Base-by-base conservation (phyloP, 2,797 vertebrate species). In the Alectoris magna region DNA sequence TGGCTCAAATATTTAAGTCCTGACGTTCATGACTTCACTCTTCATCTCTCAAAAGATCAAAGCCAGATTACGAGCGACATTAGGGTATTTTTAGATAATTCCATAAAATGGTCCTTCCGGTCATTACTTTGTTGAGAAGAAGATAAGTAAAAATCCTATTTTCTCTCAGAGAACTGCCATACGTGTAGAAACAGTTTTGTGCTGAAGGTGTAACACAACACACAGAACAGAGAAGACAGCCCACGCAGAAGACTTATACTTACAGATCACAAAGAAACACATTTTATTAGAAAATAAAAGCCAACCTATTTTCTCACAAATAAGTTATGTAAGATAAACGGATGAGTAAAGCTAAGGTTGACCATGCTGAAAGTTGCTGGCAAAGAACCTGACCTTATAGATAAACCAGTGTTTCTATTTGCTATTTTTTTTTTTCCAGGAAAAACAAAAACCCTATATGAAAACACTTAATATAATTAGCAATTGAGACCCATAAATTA, bases 331-430 rank as follows among this genome's bases (percentile, higher is more conserved):
- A 80, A 55, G 9, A 31, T 7, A 73, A 56, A 44, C 19, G 0
- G 0, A 36, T 39, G 3, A 14, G 27, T 23, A 22, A 58, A 55
- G 1, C 34, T 23, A 36, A 0, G 43, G 6, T 69, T 73, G 26
- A 19, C 6, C 7, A 60, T 60, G 4, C 13, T 62, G 48, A 66
- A 72, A 24, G 3, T 9, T 83, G 8, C 23, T 66, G 26, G 19
- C 9, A 48, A 76, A 80, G 7, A 79, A 29, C 4, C 4, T 1
- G 1, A 82, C 7, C 26, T 85, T 85, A 18, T 3, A 58, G 24
- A 34, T 41, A 87, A 84, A 44, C 2, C 10, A 4, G 2, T 3
- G 2, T 29, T 70, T 12, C 24, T 18, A 0, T 38, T 74, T 36
- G 49, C 34, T 26, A 58, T 23, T 23, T n/a, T 83, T 90, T 83